phyloP scores from a whole-genome alignment of 2,888 invertebrate genomes.

The Prenolepis imparis region DNA sequence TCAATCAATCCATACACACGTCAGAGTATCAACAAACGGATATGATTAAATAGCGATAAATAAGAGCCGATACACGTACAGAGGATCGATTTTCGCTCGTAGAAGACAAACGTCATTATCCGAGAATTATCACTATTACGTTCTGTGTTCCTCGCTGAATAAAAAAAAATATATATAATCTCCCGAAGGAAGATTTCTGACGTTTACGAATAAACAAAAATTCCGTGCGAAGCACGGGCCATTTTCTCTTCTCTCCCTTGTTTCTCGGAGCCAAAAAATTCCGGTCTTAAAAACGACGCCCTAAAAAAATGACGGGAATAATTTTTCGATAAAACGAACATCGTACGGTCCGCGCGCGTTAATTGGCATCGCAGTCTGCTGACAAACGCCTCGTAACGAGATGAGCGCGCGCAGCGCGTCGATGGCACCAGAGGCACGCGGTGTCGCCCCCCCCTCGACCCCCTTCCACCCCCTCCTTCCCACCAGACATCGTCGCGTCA shows the following conservation, averaged over 20 bases:
- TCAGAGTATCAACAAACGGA: constrained; percentile 27
- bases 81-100: constrained; percentile 29
- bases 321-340: constrained; percentile 1
- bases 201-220: not conserved
- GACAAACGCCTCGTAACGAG: constrained; percentile 61
- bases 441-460: not conserved
- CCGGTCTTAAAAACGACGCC: not conserved
- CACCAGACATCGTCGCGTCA: constrained; percentile 59
- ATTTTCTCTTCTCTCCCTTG: not conserved
- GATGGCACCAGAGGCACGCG: constrained; percentile 61
- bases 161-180: not conserved
- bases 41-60: constrained; percentile 53
- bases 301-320: not conserved
- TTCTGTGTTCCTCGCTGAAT: not conserved
- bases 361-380: constrained; percentile 64
- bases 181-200: not conserved
- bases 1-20: constrained; percentile 40
- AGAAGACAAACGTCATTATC: not conserved
- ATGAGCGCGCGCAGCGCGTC: constrained; percentile 37
- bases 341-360: constrained; percentile 45
- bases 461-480: not conserved
- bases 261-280: not conserved
- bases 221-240: not conserved
- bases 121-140: not conserved
- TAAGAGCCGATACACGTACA: constrained; percentile 2